Evolutionary conservation across 2,113 vertebrate species (phyloP), one percentile per base, ranked within the genome.

Genomic region (Acrocephalus kingi): DNA sequence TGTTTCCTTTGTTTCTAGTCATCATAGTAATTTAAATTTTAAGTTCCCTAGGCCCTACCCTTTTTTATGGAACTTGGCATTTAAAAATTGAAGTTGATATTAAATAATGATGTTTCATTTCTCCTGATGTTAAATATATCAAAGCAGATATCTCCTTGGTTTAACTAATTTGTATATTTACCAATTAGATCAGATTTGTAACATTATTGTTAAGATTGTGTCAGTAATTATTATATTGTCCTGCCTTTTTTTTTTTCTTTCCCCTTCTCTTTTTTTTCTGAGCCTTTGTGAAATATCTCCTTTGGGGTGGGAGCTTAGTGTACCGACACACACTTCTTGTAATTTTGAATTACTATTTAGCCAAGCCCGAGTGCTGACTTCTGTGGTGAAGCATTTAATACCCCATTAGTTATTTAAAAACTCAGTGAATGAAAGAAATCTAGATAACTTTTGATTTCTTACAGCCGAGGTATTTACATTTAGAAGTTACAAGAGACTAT

Each of bases 31-130:
- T 95, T 97, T 96, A 97, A 98, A 98, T 97, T 96, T 97, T n/a
- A 97, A 97, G 17, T 98, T 98, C 97, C 96, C 84, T 90, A 78
- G 83, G 85, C 94, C 89, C 71, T 97, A 95, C 88, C 84, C 95
- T 97, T 97, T 97, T 93, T 93, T 84, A 59, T 93, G 92, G 80
- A 97, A 97, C 67, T 85, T 97, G 88, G 87, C 95, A 97, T 97
- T 98, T 98, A 98, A 98, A 98, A 98, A 97, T 98, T 98, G 97
- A 98, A 98, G 90, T 73, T 95, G 75, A 67, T 97, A 98, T 98
- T 97, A 98, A 98, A 98, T 98, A 98, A 97, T 97, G 94, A 98
- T 98, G 96, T 94, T 90, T 96, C 91, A 69, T 75, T 86, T 93
- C 96, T 97, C 97, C 96, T 97, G 95, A 97, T 97, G 86, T 98